Conservation (phyloP, 2,888 invertebrate species). For the Pristionchus japonicus region DNA sequence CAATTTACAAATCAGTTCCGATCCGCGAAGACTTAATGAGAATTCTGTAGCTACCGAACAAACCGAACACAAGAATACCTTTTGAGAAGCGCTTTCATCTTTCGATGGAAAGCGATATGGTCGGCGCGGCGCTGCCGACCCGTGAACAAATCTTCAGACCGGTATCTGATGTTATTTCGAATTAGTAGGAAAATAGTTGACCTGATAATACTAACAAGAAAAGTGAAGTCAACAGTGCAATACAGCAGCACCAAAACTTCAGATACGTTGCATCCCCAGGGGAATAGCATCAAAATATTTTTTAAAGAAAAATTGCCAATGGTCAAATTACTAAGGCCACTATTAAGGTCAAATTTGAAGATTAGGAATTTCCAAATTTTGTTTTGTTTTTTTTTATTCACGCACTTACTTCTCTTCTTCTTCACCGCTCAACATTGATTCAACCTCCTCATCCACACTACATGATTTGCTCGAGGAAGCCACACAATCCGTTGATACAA, state of each 20-base stretch:
- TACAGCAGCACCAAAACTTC: no score
- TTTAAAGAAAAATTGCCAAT: no score
- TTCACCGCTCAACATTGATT: neutral
- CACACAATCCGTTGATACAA: neutral
- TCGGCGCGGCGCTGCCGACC: conserved; percentile 56
- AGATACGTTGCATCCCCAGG: no score
- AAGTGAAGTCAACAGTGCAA: no score
- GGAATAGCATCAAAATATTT: no score
- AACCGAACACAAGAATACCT: neutral
- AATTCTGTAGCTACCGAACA: neutral
- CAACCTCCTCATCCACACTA: neutral
- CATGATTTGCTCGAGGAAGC: neutral
- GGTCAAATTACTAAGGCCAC: no score
- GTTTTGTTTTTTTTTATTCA: no score
- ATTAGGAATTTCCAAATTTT: no score
- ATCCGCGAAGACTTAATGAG: conserved; percentile 52
- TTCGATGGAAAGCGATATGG: conserved; percentile 64
- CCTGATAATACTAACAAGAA: no score
- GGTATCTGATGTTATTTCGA: neutral
- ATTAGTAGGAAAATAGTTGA: neutral
- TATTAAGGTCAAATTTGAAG: no score
- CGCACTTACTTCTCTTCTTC: neutral
- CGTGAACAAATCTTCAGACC: neutral
- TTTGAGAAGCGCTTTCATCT: conserved; percentile 59
- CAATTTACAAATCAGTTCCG: conserved; percentile 52